phyloP scores from a whole-genome alignment of 2,888 invertebrate species.

The Stratiomys singularior region DNA sequence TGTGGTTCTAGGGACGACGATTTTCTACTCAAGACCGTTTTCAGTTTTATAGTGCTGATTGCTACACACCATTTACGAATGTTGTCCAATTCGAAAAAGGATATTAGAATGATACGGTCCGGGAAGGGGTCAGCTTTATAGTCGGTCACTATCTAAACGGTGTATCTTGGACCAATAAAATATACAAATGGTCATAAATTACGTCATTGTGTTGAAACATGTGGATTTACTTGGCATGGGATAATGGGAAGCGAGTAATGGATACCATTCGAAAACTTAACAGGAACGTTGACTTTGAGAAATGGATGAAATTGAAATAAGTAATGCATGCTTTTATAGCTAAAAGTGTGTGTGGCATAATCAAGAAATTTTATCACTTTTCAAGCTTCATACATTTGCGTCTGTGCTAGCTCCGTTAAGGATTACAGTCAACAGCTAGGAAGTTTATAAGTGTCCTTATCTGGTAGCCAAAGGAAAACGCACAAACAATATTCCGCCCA shows the following conservation, averaged over 20 bases:
- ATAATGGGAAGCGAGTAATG: neutral
- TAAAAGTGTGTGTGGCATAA: no score
- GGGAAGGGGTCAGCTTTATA: conserved; percentile 48
- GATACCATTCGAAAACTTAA: neutral
- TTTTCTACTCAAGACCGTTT: conserved; percentile 8
- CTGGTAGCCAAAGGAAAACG: no score
- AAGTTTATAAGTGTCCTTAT: no score
- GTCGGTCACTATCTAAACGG: conserved; percentile 53
- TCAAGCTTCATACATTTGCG: no score
- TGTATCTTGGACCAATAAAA: conserved; percentile 55
- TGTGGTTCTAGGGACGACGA: neutral
- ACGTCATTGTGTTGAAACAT: conserved; percentile 39
- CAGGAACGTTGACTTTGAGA: no score
- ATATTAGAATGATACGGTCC: neutral
- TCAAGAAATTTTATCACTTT: no score
- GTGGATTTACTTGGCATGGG: neutral
- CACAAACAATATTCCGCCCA: no score
- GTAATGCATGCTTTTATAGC: no score
- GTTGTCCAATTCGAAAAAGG: conserved; percentile 38
- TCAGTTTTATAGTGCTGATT: conserved; percentile 38
- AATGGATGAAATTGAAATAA: no score
- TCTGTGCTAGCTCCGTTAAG: no score
- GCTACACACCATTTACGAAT: conserved; percentile 24
- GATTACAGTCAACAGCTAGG: no score
- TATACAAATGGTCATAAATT: conserved; percentile 54